These are phyloP conservation scores for Cervus canadensis DNA, from an alignment of 2,113 vertebrate genomes.

Conservation along the genomic window DNA sequence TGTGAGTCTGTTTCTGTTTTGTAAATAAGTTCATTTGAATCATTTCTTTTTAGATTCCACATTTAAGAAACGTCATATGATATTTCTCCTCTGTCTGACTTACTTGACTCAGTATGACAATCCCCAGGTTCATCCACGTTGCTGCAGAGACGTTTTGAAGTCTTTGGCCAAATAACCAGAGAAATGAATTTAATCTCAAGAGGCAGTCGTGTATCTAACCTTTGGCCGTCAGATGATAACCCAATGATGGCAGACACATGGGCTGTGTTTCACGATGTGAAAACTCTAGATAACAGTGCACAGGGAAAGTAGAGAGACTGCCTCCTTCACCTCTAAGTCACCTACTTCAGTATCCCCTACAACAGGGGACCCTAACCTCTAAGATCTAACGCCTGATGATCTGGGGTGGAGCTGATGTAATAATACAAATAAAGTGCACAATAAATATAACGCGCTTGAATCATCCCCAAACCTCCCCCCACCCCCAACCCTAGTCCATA, in stretches of 20 bases:
- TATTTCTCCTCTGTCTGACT: neutral
- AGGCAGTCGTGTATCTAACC: neutral
- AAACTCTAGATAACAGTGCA: neutral
- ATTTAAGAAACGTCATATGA: neutral
- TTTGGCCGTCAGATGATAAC: neutral
- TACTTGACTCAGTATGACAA: neutral
- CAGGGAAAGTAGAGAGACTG: neutral
- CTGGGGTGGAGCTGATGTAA: neutral
- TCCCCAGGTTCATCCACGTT: neutral
- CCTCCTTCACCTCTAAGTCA: neutral
- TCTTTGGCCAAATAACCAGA: neutral
- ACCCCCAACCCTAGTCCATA: neutral
- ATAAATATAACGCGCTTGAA: neutral
- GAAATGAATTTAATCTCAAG: neutral
- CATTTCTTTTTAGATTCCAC: neutral
- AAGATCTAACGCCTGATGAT: neutral
- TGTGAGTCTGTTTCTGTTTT: neutral
- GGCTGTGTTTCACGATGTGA: neutral
- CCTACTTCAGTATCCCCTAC: neutral
- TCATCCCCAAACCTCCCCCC: neutral
- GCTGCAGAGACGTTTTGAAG: neutral
- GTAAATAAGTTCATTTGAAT: neutral
- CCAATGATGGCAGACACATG: neutral
- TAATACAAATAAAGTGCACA: neutral
- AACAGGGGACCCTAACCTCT: neutral